Evolutionary conservation across 2,888 invertebrate species (phyloP), one percentile per base, ranked within the genome.

Genomic region (Leptothorax acervorum): DNA sequence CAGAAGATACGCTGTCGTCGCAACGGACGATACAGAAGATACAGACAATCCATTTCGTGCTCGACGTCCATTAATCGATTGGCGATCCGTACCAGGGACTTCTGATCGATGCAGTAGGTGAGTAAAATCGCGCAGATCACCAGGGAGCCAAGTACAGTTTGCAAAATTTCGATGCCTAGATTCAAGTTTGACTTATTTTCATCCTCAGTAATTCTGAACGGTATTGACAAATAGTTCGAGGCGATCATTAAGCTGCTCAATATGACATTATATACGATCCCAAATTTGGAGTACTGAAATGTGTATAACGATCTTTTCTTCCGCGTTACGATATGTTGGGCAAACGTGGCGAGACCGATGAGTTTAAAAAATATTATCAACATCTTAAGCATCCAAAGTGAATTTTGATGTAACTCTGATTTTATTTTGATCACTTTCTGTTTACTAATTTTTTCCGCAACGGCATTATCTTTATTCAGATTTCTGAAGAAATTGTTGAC

Each of bases 291-390:
- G 9, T 55, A n/a, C 1, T 55, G 74, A 62, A 92, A 89, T 35
- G 66, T 55, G 0, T 84, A n/a, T 3, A 11, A 15, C 0, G 2
- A n/a, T 9, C 57, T 84, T 9, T 71, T 84, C 5, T 53, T 83
- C 12, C 23, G 51, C 0, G 0, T 18, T 28, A 9, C 53, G 8
- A 11, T 12, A 23, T 18, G 55, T 0, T 83, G 11, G 1, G 83
- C 48, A n/a, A 90, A 76, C 5, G 90, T 82, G 8, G 85, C 90
- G 1, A 89, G 84, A 11, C 90, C 89, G 45, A 76, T 55, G 2
- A 87, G 15, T 63, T 89, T 89, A 65, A 82, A 89, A 18, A 85
- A 68, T 4, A 65, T 9, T n/a, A 88, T 66, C 2, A 35, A 15
- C 2, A 48, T 18, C 3, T 62, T 48, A 9, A 31, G 15, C 9